Percentiles rank a stretch among this genome's conserved stretches.
These are phyloP conservation scores for Hesperia comma DNA, from an alignment of 2,888 invertebrate genomes.

Conservation along the genomic window DNA sequence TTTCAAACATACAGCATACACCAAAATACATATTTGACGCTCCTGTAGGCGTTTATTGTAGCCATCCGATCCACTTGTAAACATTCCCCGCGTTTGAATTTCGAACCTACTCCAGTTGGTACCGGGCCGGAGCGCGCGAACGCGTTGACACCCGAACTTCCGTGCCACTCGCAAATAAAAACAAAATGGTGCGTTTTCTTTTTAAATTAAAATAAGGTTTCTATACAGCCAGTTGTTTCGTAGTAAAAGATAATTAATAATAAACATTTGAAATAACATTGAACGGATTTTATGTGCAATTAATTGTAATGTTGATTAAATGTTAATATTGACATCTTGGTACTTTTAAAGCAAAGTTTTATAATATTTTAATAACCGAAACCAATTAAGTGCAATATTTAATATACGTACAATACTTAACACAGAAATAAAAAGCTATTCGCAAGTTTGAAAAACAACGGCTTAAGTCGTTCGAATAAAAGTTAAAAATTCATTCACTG, in stretches of 20 bases:
- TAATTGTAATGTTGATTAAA: too few relatives aligned
- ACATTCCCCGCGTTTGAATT: constrained; percentile 58
- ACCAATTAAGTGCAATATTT: too few relatives aligned
- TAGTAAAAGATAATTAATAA: too few relatives aligned
- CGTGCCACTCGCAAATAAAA: constrained; percentile 43
- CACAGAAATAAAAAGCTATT: too few relatives aligned
- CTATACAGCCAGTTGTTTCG: background rate
- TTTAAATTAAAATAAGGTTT: constrained; percentile 27
- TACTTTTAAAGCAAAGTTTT: too few relatives aligned
- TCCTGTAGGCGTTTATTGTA: constrained; percentile 47
- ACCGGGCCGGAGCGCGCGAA: constrained; percentile 63
- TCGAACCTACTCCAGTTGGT: constrained; percentile 66
- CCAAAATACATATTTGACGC: constrained; percentile 23
- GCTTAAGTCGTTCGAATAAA: too few relatives aligned
- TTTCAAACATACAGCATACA: constrained; percentile 50
- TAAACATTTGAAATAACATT: too few relatives aligned
- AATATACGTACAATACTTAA: too few relatives aligned
- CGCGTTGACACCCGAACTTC: constrained; percentile 49
- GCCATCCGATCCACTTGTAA: constrained; percentile 41
- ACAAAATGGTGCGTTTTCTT: constrained; percentile 67
- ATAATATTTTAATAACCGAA: too few relatives aligned
- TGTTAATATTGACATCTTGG: too few relatives aligned
- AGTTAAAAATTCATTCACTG: background rate
- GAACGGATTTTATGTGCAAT: too few relatives aligned
- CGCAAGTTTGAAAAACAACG: too few relatives aligned